Base-by-base conservation (phyloP, 2,888 invertebrate genomes). In the Heliconius cydno region DNA sequence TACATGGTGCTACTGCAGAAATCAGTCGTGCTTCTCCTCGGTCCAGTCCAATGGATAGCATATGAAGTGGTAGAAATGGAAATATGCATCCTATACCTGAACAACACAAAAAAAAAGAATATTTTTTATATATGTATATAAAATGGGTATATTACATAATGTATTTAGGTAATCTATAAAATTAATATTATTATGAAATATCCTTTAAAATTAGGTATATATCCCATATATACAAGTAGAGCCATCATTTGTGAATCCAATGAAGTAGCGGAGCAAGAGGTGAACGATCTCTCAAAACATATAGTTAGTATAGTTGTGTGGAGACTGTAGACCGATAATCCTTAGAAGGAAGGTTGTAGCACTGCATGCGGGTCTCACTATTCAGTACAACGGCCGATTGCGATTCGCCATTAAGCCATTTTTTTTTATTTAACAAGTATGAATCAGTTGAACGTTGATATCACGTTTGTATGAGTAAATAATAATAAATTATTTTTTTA, bases 41-140 rank as follows among this genome's bases (percentile, higher is more conserved):
- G 77, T 97, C 96, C 84, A 98, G 90, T 1, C 98, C 98, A 83
- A 97, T 95, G 81, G 96, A 94, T 82, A 96, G 92, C 97, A 98
- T 97, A 92, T 97, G 98, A 80, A 97, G 95, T 28, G 97, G 96
- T 82, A 98, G 96, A 91, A 98, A 97, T 12, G 98, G 97, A 86
- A 97, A 96, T 83, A 98, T 95, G 85, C 97, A 97, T 84, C 98
- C 98, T 86, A 98, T 94, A 85, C 97, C 98, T 98, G 91, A 75
- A 88, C 80, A 82, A 83, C 82, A 83, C 1, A 46, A 7, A 75
- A n/a, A 57, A 22, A 57, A 22, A 12, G 38, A 28, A 38, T 38
- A 2, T 19, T 34, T 63, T 38, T 65, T 15, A 15, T 28, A 2
- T 28, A 6, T 28, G 0, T 65, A 28, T 65, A 65, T 46, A 46